Evolutionary conservation across 2,888 invertebrate genomes (phyloP).

Genomic region (Encarsia formosa): DNA sequence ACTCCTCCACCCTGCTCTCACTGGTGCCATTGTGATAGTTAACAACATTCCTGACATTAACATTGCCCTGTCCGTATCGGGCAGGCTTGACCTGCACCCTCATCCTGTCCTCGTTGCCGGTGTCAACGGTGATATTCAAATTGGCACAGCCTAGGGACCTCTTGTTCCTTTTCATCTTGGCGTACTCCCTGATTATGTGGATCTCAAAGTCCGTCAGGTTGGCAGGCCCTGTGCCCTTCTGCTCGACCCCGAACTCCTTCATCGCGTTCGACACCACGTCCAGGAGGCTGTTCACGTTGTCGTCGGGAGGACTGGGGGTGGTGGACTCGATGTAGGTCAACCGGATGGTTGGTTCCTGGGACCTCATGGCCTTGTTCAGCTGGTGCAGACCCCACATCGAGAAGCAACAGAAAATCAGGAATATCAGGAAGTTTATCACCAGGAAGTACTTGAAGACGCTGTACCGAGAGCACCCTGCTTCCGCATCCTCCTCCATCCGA

Average conservation of each 20-base stretch:
- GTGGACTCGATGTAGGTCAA: too few species aligned
- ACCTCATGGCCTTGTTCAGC: slow-evolving; percentile 6
- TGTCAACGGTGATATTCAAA: too few species aligned
- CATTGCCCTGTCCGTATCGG: background rate
- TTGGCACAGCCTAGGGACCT: too few species aligned
- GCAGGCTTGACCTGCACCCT: background rate
- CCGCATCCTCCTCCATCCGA: slow-evolving; percentile 3
- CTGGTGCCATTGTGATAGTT: background rate
- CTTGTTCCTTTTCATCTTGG: slow-evolving; percentile 1
- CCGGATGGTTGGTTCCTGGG: background rate
- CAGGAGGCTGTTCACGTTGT: background rate
- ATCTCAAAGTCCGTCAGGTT: slow-evolving; percentile 16
- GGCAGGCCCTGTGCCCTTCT: too few species aligned
- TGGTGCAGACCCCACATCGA: slow-evolving; percentile 16
- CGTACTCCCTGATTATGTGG: slow-evolving; percentile 11
- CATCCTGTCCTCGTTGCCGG: too few species aligned
- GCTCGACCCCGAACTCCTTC: too few species aligned
- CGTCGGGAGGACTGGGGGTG: too few species aligned
- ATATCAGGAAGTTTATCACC: slow-evolving; percentile 4
- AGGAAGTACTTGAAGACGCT: slow-evolving; percentile 16
- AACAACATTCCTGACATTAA: background rate
- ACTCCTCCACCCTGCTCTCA: background rate
- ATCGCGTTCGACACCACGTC: background rate
- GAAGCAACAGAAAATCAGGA: slow-evolving; percentile 14
- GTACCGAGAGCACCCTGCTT: background rate